A percentile compares a stretch with the other conserved stretches of the same genome.
phyloP scores from a whole-genome alignment of 2,113 vertebrate species.

The Progne subis region DNA sequence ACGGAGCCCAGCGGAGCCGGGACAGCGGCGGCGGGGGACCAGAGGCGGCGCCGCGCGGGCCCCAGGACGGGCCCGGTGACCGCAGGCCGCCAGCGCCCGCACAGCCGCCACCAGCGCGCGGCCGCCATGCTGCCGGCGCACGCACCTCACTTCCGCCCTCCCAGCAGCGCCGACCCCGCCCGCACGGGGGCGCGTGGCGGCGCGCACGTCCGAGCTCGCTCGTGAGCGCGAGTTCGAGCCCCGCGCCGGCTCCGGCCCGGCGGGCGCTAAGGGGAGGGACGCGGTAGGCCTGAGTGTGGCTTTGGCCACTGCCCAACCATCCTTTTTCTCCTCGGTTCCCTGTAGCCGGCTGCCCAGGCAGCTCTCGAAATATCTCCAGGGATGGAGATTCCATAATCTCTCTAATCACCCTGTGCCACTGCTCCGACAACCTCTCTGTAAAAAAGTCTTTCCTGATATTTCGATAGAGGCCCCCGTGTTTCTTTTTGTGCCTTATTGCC shows the following conservation, averaged over 20 bases:
- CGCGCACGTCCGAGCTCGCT: background rate
- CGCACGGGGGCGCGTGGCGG: background rate
- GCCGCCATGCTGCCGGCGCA: no score
- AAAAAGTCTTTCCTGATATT: background rate
- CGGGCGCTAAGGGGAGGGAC: rapidly evolving
- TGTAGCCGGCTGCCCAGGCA: background rate
- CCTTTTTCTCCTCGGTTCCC: background rate
- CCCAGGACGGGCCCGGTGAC: no score
- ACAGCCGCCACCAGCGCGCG: no score
- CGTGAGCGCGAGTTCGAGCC: rapidly evolving
- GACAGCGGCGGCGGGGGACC: no score
- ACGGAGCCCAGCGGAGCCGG: no score
- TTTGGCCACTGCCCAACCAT: background rate
- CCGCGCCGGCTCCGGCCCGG: background rate
- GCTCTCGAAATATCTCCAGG: no score
- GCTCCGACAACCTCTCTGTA: background rate
- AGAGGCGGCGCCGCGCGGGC: no score
- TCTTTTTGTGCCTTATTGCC: background rate
- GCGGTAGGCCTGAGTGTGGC: rapidly evolving
- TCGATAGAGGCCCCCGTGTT: background rate
- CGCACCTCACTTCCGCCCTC: no score
- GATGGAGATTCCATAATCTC: no score
- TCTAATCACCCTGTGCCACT: background rate
- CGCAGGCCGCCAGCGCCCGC: no score
- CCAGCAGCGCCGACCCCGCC: background rate